Base-by-base conservation (phyloP, 1,140 invertebrate genomes). In the Tyrophagus putrescentiae region DNA sequence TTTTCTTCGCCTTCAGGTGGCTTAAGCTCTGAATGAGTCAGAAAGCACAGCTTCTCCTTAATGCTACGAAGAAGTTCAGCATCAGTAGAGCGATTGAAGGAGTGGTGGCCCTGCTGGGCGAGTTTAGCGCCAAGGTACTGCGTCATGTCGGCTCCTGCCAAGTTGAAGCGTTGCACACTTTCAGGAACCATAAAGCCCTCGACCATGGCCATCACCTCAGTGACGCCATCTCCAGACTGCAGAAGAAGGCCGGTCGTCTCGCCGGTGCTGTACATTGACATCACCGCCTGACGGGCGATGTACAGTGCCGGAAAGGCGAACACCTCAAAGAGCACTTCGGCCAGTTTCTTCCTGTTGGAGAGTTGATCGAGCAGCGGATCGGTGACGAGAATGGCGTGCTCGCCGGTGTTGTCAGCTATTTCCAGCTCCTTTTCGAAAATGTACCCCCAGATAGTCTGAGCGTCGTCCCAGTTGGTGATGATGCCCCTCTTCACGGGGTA, bases 301-400 rank as follows among this genome's bases (percentile, higher is more conserved):
- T 77, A 76, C 69, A 74, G 72, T n/a, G 76, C 76, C 9, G 73
- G 76, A 0, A 72, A 69, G 65, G 73, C 73, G 67, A 78, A 78
- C 62, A 75, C 76, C 66, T 79, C 77, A 63, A 79, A 79, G 74
- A 79, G 76, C 67, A 79, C 77, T 68, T 76, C 64, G 23, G 76
- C 75, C 75, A 78, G 78, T 71, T 77, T 78, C 70, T 78, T 77
- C 61, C 84, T 75, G 75, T 90, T 90, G 65, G 84, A 84, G 75
- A 90, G 89, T 61, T 87, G 87, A 75, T 93, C 93, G 64, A 93
- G 79, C 57, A 89, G 89, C 61, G 89, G 87, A 73, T 93, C 89
- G 23, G 88, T 92, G 62, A 93, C 76, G 64, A 94, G 79, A 48
- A 93, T 85, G 57, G 88, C 87, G 73, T 90, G 87, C 71, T 93